Conservation (phyloP, 2,888 invertebrate genomes). For the Ctena decussata region DNA sequence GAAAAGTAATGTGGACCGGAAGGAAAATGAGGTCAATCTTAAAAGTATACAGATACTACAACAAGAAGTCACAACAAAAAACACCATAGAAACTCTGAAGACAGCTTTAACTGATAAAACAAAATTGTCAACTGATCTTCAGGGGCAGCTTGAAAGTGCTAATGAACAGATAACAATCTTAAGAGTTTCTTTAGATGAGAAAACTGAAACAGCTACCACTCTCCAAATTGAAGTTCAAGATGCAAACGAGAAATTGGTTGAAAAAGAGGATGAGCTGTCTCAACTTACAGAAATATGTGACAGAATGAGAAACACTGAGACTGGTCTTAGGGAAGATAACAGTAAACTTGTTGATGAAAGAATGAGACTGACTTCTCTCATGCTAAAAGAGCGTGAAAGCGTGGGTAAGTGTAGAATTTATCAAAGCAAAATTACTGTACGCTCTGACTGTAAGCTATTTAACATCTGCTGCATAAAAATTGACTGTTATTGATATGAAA, state of each 20-base stretch:
- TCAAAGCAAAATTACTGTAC: too few species aligned
- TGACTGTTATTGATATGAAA: too few species aligned
- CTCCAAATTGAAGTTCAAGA: neutral
- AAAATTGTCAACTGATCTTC: too few species aligned
- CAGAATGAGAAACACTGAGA: neutral
- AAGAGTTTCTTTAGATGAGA: neutral
- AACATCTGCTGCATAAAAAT: too few species aligned
- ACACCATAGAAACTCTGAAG: too few species aligned
- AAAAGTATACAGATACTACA: too few species aligned
- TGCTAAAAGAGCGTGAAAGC: neutral
- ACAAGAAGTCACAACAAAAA: too few species aligned
- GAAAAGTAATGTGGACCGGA: too few species aligned
- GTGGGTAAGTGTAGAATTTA: neutral
- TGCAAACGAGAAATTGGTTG: neutral
- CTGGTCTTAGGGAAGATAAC: neutral
- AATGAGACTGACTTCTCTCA: neutral
- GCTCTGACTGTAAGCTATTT: too few species aligned
- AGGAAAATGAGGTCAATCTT: too few species aligned
- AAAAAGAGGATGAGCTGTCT: neutral
- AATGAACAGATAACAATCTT: neutral
- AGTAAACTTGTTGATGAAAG: neutral
- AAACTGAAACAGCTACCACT: neutral
- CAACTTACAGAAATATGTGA: neutral
- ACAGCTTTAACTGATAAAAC: too few species aligned
- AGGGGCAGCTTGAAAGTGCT: too few species aligned